A percentile compares a stretch with the other conserved stretches of the same genome.
These are phyloP conservation scores for Esox masquinongy DNA, from an alignment of 2,797 vertebrate genomes.

Conservation along the genomic window DNA sequence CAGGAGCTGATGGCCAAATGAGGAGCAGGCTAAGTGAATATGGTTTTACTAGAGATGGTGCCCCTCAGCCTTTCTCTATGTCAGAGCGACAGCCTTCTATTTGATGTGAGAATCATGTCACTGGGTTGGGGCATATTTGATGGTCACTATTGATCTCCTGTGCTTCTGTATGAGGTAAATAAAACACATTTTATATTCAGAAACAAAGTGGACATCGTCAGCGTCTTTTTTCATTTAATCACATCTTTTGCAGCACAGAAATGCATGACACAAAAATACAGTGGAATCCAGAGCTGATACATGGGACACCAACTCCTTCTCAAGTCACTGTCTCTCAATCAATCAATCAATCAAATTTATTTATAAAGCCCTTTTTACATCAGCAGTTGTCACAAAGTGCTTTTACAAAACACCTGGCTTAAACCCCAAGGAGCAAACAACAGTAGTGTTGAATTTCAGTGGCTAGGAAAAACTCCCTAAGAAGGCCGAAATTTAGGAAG, in stretches of 20 bases:
- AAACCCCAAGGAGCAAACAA: too few relatives aligned
- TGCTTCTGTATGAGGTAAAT: background rate
- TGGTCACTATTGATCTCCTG: background rate
- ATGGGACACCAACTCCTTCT: background rate
- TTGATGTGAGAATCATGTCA: background rate
- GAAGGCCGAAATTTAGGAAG: too few relatives aligned
- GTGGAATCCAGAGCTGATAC: background rate
- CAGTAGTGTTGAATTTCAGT: too few relatives aligned
- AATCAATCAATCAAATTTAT: too few relatives aligned
- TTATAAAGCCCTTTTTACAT: too few relatives aligned
- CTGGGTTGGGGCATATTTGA: background rate
- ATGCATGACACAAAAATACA: too few relatives aligned
- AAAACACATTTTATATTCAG: background rate
- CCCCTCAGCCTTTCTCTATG: conserved; percentile 3
- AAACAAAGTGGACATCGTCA: background rate
- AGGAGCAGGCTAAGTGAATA: background rate
- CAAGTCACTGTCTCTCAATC: background rate
- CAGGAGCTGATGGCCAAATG: background rate
- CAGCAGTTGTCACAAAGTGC: too few relatives aligned
- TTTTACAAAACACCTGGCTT: too few relatives aligned
- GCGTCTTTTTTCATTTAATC: too few relatives aligned
- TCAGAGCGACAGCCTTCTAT: background rate
- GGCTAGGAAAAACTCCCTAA: too few relatives aligned
- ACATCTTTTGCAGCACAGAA: background rate
- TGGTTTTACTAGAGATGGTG: background rate